Base-by-base conservation (phyloP, 2,797 vertebrate species). In the Sylvia borin region DNA sequence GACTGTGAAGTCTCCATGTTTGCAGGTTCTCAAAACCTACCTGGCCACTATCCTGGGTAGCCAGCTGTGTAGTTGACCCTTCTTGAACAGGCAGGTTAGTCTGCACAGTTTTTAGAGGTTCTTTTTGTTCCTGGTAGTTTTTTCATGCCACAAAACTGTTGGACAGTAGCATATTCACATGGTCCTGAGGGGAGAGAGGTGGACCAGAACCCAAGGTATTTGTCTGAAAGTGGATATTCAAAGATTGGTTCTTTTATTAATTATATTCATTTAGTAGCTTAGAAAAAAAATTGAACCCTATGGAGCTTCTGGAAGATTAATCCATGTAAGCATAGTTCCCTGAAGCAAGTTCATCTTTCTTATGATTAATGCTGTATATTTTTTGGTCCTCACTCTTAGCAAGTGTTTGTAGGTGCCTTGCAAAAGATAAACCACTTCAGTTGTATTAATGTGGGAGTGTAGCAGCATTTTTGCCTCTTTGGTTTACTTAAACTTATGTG, bases 1-100 rank as follows among this genome's bases (percentile, higher is more conserved):
- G 27, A 38, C 7, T 10, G 3, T 31, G 32, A 61, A 40, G 6
- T 21, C 21, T 76, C 27, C 11, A 4, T 77, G 13, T 32, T n/a
- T 50, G 14, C 9, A 26, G 13, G 8, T 47, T 73, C 47, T 85
- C 25, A 22, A 31, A 79, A 55, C 12, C n/a, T 45, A 19, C 6
- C 16, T 47, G 50, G 18, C 11, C 1, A 0, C 16, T 5, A 1
- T 24, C 26, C 40, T 54, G 34, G 11, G 9, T 42, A 65, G 14
- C 26, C 26, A 48, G 4, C 24, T 57, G 13, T 53, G 0, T 7
- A 34, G 29, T 11, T 72, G 25, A 34, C 32, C 10, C 6, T 68
- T 7, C n/a, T 29, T 48, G 22, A 82, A 24, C 40, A 53, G 42
- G 5, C 5, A 16, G 20, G 5, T 51, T 64, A 31, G 9, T 74